Conservation (phyloP, 2,888 invertebrate species). For the Andrena praecox region DNA sequence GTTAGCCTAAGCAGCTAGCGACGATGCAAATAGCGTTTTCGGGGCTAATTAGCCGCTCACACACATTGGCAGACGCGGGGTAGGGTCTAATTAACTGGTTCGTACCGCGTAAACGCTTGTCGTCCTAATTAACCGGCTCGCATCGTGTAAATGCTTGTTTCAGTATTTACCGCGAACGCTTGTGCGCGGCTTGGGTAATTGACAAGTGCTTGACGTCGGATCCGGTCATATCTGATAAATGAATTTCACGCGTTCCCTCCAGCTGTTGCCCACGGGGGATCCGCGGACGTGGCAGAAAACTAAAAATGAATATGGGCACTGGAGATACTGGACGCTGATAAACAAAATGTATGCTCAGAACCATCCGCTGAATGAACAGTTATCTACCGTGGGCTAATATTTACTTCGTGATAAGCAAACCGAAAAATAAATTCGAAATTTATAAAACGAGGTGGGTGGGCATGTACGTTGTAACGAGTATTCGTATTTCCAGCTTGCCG, state of each 20-base stretch:
- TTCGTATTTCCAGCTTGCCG: background rate
- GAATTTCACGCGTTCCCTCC: background rate
- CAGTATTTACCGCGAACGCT: constrained; percentile 42
- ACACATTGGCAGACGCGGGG: constrained; percentile 14
- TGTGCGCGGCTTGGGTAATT: constrained; percentile 29
- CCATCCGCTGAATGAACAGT: too few relatives aligned
- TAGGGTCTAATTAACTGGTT: constrained; percentile 58
- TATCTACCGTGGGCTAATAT: too few relatives aligned
- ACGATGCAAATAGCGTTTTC: background rate
- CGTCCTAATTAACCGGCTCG: constrained; percentile 54
- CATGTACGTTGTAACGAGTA: background rate
- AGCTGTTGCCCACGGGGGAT: too few relatives aligned
- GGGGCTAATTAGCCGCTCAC: constrained; percentile 27
- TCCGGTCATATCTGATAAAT: background rate
- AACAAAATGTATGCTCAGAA: background rate
- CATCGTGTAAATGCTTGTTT: constrained; percentile 37
- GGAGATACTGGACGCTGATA: too few relatives aligned
- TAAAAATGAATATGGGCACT: too few relatives aligned
- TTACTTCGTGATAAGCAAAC: background rate
- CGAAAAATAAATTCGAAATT: too few relatives aligned
- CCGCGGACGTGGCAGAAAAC: too few relatives aligned
- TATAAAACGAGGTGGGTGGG: background rate
- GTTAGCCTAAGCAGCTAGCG: background rate
- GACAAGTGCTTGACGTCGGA: constrained; percentile 9
- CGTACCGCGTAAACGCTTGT: constrained; percentile 38